Conservation (phyloP, 2,113 vertebrate genomes). For the Caloenas nicobarica region DNA sequence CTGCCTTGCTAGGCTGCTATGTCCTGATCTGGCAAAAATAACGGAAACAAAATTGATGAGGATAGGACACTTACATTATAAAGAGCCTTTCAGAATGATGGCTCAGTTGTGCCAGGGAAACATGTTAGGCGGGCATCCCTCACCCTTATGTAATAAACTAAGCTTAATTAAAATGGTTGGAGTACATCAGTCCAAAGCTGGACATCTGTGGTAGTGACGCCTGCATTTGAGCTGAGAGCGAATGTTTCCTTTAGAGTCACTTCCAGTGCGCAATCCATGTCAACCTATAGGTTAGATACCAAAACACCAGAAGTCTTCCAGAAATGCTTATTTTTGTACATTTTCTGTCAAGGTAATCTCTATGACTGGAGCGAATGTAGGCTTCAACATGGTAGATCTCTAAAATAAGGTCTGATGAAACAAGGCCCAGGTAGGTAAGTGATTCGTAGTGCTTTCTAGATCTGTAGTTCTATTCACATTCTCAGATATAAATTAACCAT, state of each 20-base stretch:
- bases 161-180: not conserved
- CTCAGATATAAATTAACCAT: not conserved
- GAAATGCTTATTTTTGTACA: not conserved
- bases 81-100: not conserved
- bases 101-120: not conserved
- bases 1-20: not conserved
- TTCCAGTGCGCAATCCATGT: not conserved
- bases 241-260: not conserved
- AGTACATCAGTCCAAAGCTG: not conserved
- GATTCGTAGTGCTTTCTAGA: not conserved
- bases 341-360: not conserved
- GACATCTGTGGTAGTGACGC: not conserved
- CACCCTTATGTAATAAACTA: not conserved
- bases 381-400: not conserved
- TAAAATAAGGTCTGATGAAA: not conserved
- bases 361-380: not conserved
- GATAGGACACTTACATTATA: not conserved
- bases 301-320: not conserved
- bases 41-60: not conserved
- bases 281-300: not conserved
- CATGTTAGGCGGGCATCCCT: not conserved
- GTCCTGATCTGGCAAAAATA: not conserved
- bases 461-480: not conserved
- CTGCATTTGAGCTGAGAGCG: not conserved
- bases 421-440: not conserved